phyloP scores from a whole-genome alignment of 2,797 vertebrate genomes.

The Ataeniobius toweri region DNA sequence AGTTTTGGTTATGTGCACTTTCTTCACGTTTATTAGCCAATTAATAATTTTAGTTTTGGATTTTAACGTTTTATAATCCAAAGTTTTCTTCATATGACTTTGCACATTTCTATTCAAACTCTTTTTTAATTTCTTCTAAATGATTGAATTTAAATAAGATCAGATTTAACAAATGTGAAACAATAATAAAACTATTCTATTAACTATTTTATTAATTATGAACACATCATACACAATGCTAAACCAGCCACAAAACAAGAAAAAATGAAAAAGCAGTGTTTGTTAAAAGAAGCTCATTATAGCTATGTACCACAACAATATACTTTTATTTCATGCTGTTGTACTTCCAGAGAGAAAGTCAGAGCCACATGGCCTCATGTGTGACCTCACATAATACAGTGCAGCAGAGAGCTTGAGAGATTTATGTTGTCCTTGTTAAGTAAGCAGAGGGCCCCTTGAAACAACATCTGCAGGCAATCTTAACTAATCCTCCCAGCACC shows the following conservation, averaged over 20 bases:
- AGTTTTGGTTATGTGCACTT: not conserved
- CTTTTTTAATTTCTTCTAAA: not conserved
- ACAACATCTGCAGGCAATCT: slow-evolving; percentile 77
- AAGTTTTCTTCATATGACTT: not conserved
- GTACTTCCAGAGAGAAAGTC: slow-evolving; percentile 34
- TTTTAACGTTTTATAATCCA: not conserved
- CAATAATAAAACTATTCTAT: not conserved
- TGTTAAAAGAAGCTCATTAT: not conserved
- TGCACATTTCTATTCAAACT: too few relatives aligned
- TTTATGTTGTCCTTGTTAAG: slow-evolving; percentile 71
- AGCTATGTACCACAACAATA: not conserved
- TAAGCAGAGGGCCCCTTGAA: slow-evolving; percentile 59
- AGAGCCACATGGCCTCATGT: slow-evolving; percentile 37
- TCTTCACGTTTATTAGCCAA: not conserved
- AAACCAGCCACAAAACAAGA: not conserved
- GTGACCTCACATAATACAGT: slow-evolving; percentile 56
- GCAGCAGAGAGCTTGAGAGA: slow-evolving; percentile 65
- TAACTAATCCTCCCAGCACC: slow-evolving; percentile 42
- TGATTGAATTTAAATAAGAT: not conserved
- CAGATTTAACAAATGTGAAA: not conserved
- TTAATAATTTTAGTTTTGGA: not conserved
- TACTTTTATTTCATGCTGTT: not conserved
- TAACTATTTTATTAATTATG: too few relatives aligned
- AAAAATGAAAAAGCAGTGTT: not conserved
- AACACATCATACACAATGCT: not conserved